Base-by-base conservation (phyloP, 1,140 invertebrate species). In the Uloborus diversus region DNA sequence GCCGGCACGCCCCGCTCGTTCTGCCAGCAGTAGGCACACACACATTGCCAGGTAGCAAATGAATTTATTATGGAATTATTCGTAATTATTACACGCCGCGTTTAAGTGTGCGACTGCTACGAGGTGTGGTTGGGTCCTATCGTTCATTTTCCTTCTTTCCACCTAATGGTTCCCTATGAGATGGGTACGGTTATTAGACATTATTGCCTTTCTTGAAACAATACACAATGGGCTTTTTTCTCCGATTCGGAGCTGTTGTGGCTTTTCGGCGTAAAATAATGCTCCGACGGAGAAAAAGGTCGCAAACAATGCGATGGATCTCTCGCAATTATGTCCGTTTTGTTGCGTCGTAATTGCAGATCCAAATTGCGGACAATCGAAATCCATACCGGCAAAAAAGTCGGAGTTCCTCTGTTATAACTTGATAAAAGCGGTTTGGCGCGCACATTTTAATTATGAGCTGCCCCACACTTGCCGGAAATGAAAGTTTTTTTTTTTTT, bases 61-160 rank as follows among this genome's bases (percentile, higher is more conserved):
- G 69, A 73, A 73, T 73, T 73, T 73, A 73, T 73, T 73, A 73
- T 73, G 69, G 69, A 73, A 73, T 73, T 73, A 73, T 73, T 73
- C 69, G 69, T 73, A 73, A 73, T 73, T 61, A 73, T 73, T 73
- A 73, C 53, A 73, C 56, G 69, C 69, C 35, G 69, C 56, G 28
- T 27, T 37, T 32, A 33, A 35, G 47, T 20, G 47, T 35, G 37
- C 47, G 65, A 47, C 28, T 51, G 33, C 27, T 23, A 32, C 61
- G 61, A 17, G 61, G 30, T 9, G 20, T 37, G n/a, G 30, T 37
- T 28, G 4, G 1, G 9, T 2, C n/a, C 32, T 13, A 20, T 20
- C 7, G 2, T 20, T 20, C 59, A 4, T 11, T 11, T 17, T 1
- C 23, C 23, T 35, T 25, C 61, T 64, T 64, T 64, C 33, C 33